phyloP scores from a whole-genome alignment of 2,113 vertebrate genomes.

The Leucosticte australis region DNA sequence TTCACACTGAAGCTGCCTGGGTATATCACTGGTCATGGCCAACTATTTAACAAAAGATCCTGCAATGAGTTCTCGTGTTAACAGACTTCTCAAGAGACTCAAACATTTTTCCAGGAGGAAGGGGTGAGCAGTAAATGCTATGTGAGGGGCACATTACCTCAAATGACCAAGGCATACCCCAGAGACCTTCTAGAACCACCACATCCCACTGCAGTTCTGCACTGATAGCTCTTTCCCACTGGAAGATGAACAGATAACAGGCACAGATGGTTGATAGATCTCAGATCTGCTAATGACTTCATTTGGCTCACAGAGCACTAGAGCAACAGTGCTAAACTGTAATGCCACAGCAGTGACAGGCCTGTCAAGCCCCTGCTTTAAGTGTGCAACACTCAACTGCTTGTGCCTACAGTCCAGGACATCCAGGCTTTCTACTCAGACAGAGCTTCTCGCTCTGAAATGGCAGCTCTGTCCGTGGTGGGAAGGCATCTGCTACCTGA shows the following conservation, averaged over 20 bases:
- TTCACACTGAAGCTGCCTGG: not conserved
- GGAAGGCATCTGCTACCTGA: not conserved
- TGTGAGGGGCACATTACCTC: not conserved
- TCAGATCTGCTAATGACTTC: not conserved
- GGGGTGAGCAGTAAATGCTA: not conserved
- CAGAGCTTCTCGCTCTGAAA: not conserved
- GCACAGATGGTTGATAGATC: slow-evolving; percentile 12
- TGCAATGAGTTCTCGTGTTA: not conserved
- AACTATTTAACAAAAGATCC: not conserved
- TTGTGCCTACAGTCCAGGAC: not conserved
- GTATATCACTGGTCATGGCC: not conserved
- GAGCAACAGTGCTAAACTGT: not conserved
- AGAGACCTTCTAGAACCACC: not conserved
- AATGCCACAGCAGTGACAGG: not conserved
- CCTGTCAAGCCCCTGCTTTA: not conserved
- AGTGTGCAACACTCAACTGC: not conserved
- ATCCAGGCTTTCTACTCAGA: not conserved
- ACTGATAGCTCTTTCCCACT: not conserved
- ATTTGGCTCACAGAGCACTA: not conserved
- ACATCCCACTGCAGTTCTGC: not conserved
- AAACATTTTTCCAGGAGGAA: not conserved
- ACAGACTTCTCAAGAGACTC: not conserved
- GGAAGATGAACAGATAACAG: not conserved
- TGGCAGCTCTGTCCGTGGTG: not conserved
- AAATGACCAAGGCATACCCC: not conserved